A percentile compares a stretch with the other conserved stretches of the same genome.
These are phyloP conservation scores for Pterocles burchelli DNA, from an alignment of 2,113 vertebrate genomes.

Conservation along the genomic window DNA sequence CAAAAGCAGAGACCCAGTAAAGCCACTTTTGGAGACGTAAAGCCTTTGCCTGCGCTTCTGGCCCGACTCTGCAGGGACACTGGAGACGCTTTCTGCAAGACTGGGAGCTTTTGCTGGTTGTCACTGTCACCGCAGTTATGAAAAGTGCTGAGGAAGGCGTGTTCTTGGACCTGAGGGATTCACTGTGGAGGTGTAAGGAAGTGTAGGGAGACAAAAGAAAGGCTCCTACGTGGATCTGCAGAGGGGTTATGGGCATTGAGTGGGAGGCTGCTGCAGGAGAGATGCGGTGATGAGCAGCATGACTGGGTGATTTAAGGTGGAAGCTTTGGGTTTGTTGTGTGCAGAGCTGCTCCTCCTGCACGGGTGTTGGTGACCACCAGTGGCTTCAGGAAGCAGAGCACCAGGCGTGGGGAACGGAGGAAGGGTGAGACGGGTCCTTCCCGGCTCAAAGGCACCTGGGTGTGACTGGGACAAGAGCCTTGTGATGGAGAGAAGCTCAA, in stretches of 20 bases:
- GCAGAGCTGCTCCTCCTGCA: neutral
- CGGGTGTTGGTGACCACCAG: fast-evolving
- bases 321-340: neutral
- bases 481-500: constrained; percentile 2
- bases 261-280: neutral
- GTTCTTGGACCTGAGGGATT: neutral
- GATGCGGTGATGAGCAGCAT: fast-evolving
- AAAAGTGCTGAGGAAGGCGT: neutral
- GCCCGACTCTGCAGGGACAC: neutral
- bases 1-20: neutral
- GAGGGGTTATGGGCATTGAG: neutral
- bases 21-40: neutral
- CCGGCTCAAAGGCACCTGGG: neutral
- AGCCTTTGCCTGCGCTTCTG: neutral
- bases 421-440: neutral
- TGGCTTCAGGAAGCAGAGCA: neutral
- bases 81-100: neutral
- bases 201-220: neutral
- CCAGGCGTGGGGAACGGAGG: neutral
- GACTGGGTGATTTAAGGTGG: neutral
- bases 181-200: neutral
- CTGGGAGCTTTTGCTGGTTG: neutral
- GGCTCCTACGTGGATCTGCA: fast-evolving
- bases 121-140: neutral
- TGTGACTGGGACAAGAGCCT: neutral